These are phyloP conservation scores for Orthosia gothica DNA, from an alignment of 2,888 invertebrate genomes.

Conservation along the genomic window DNA sequence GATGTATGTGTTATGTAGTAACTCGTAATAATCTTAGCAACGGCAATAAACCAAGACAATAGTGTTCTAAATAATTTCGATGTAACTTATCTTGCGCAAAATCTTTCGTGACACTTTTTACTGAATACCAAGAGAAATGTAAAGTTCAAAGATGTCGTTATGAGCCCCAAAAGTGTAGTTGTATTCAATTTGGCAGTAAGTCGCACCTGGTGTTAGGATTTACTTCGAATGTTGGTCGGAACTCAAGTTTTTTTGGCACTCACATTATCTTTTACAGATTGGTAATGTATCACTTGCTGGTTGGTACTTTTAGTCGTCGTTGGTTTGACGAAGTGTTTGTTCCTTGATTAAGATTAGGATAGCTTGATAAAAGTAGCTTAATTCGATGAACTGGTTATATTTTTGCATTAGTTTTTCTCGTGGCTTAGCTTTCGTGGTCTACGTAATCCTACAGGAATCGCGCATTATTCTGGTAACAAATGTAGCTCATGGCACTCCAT, in stretches of 20 bases:
- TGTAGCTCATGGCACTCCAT: too few species aligned
- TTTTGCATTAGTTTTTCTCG: too few species aligned
- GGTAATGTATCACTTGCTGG: neutral
- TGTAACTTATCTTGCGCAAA: slow-evolving; percentile 26
- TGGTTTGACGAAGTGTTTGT: slow-evolving; percentile 1
- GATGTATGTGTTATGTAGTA: too few species aligned
- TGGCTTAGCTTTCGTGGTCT: too few species aligned
- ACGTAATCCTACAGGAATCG: too few species aligned
- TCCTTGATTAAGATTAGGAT: neutral
- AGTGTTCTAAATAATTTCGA: slow-evolving; percentile 1
- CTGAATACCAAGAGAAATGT: slow-evolving; percentile 53
- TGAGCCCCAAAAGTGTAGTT: slow-evolving; percentile 64
- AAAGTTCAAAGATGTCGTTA: slow-evolving; percentile 66
- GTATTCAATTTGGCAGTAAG: slow-evolving; percentile 60
- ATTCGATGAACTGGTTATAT: too few species aligned
- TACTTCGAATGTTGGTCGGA: slow-evolving; percentile 61
- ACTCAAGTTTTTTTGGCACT: slow-evolving; percentile 51
- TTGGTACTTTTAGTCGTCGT: neutral
- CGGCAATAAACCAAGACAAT: slow-evolving; percentile 4
- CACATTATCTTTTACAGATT: slow-evolving; percentile 35
- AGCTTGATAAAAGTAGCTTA: neutral
- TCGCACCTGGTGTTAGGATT: slow-evolving; percentile 66
- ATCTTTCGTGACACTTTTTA: slow-evolving; percentile 45
- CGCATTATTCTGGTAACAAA: too few species aligned
- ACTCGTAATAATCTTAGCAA: neutral